Base-by-base conservation (phyloP, 2,797 vertebrate species). In the Malurus splendens region DNA sequence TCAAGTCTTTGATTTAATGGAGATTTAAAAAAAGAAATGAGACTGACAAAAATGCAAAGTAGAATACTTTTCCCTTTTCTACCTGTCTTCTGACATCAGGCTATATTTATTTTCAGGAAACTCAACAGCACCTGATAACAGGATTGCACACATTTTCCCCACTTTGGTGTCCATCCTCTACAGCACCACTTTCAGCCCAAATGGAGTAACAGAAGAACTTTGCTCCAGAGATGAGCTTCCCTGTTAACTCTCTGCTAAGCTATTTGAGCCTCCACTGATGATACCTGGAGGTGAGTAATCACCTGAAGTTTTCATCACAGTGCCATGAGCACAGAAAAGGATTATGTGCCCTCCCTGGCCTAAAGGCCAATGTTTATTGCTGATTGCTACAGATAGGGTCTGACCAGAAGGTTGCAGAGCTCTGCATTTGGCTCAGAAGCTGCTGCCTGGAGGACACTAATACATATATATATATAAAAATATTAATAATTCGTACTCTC, bases 1-100 rank as follows among this genome's bases (percentile, higher is more conserved):
- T 83, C 81, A 82, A 67, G 38, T 85, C 65, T 77, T 76, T 64
- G 84, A 91, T 90, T 92, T 91, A 95, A 92, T 57, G 23, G n/a
- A 91, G 56, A 89, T 65, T 76, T 62, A 42, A 85, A 93, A 89
- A 79, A 93, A 75, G 73, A 82, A 89, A 81, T 5, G 5, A 82
- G 33, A 87, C 64, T 32, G 78, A 64, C 79, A 62, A 90, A 90
- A 90, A 74, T 36, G 75, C 9, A 10, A 93, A 84, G 64, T 12
- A 38, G 74, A 86, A 38, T 61, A 56, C 59, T 67, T 30, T 60
- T 7, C 36, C 47, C 19, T 30, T 51, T 78, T 66, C 41, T 19
- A 88, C 51, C 44, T 57, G 17, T 33, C 48, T 89, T 82, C 85
- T 60, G 71, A 45, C 7, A 52, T 3, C 38, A 76, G 20, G 25